A percentile compares a stretch with the other conserved stretches of the same genome.
Evolutionary conservation across 2,888 invertebrate species (phyloP).

Genomic region (Gnatocerus cornutus): DNA sequence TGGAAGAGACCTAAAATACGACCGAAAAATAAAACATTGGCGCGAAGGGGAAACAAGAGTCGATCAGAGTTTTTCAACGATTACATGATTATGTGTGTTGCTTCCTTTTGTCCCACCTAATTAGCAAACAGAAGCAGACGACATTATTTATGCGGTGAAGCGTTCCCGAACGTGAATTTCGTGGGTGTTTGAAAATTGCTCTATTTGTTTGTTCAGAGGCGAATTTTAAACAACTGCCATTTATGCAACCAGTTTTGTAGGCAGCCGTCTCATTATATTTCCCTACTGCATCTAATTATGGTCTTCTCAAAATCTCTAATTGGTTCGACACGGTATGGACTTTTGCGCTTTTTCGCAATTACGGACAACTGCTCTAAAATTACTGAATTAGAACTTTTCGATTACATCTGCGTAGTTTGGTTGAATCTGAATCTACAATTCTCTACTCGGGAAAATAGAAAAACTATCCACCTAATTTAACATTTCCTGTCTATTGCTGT

Average conservation of each 20-base stretch:
- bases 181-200: constrained; percentile 26
- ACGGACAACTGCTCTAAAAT: constrained; percentile 14
- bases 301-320: constrained; percentile 20
- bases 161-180: constrained; percentile 2
- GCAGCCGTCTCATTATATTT: constrained; percentile 12
- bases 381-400: constrained; percentile 13
- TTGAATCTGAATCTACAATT: neutral
- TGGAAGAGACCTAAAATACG: constrained; percentile 9
- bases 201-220: constrained; percentile 23
- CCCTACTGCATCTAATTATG: constrained; percentile 23
- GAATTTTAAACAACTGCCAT: constrained; percentile 19
- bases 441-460: constrained; percentile 9
- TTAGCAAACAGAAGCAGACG: constrained; percentile 5
- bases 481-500: constrained; percentile 46
- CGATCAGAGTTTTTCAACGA: neutral
- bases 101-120: neutral
- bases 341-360: constrained; percentile 18
- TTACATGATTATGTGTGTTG: neutral
- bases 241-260: constrained; percentile 24
- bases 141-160: constrained; percentile 10
- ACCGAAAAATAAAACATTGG: constrained; percentile 10
- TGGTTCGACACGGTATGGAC: constrained; percentile 15
- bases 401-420: neutral
- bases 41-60: neutral
- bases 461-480: constrained; percentile 32